Conservation (phyloP, 2,113 vertebrate species). For the Sylvilagus bachmani region DNA sequence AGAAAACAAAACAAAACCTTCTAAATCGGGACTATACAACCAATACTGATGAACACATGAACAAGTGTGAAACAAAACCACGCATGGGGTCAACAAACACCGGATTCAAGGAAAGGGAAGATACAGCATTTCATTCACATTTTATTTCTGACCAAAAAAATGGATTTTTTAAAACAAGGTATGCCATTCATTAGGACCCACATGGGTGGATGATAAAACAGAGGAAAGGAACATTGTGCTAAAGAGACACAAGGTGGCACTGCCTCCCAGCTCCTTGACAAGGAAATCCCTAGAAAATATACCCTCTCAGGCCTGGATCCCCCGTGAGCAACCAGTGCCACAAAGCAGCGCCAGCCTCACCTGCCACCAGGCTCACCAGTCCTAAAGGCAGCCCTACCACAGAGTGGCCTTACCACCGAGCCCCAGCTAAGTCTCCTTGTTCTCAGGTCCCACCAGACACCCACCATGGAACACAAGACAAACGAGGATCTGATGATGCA, state of each 20-base stretch:
- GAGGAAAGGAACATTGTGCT: background rate
- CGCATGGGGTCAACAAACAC: background rate
- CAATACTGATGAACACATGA: background rate
- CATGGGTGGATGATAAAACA: background rate
- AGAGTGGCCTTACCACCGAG: background rate
- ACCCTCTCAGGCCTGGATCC: background rate
- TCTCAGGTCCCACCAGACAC: background rate
- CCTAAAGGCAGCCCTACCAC: background rate
- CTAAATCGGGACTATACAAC: background rate
- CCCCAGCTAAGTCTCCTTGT: background rate
- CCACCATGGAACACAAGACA: background rate
- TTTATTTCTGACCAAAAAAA: conserved; percentile 66
- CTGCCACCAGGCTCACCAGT: background rate
- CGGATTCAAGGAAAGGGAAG: background rate
- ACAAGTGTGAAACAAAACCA: background rate
- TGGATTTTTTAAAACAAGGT: conserved; percentile 29
- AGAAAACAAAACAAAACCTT: conserved; percentile 30
- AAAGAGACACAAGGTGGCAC: background rate
- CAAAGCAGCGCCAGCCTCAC: background rate
- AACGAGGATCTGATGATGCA: background rate
- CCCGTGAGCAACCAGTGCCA: background rate
- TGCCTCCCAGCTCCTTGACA: background rate
- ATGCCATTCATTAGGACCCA: background rate
- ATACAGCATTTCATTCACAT: conserved; percentile 6
- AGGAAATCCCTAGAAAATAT: background rate